Evolutionary conservation across 2,888 invertebrate species (phyloP).

Genomic region (Syritta pipiens): DNA sequence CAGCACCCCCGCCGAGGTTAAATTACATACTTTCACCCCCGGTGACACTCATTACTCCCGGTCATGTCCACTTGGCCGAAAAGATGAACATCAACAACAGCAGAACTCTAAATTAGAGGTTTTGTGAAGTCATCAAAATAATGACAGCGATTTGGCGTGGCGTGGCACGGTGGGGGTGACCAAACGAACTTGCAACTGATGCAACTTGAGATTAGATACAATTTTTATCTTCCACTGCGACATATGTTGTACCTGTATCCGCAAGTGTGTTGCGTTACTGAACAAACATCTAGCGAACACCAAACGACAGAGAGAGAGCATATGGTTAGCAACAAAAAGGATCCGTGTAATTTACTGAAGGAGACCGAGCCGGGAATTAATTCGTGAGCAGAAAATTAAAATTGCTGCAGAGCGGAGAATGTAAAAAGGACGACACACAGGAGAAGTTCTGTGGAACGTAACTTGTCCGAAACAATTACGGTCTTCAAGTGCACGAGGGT

Average conservation of each 20-base stretch:
- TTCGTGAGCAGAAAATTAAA: slow-evolving; percentile 55
- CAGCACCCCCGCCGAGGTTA: slow-evolving; percentile 62
- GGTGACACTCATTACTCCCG: slow-evolving; percentile 43
- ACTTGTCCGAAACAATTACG: slow-evolving; percentile 41
- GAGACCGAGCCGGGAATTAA: slow-evolving; percentile 49
- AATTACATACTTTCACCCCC: slow-evolving; percentile 47
- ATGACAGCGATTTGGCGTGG: slow-evolving; percentile 56
- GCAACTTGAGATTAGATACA: slow-evolving; percentile 60
- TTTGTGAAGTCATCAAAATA: slow-evolving; percentile 66
- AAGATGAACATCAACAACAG: slow-evolving; percentile 53
- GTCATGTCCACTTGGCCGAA: slow-evolving; percentile 48
- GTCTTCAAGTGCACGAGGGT: slow-evolving; percentile 6
- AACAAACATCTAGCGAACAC: slow-evolving; percentile 14
- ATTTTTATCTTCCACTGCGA: slow-evolving; percentile 55
- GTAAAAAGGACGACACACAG: background rate
- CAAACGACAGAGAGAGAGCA: too few relatives aligned
- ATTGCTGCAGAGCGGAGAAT: slow-evolving; percentile 4
- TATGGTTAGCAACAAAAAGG: slow-evolving; percentile 65
- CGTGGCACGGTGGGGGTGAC: slow-evolving; percentile 7
- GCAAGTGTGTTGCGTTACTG: slow-evolving; percentile 34
- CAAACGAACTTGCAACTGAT: slow-evolving; percentile 31
- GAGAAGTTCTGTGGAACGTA: slow-evolving; percentile 10
- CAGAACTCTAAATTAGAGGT: slow-evolving; percentile 60
- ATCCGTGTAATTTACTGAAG: slow-evolving; percentile 61
- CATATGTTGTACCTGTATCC: slow-evolving; percentile 63